Evolutionary conservation across 2,113 vertebrate genomes (phyloP), one percentile per base, ranked within the genome.

Genomic region (Grallaria varia): DNA sequence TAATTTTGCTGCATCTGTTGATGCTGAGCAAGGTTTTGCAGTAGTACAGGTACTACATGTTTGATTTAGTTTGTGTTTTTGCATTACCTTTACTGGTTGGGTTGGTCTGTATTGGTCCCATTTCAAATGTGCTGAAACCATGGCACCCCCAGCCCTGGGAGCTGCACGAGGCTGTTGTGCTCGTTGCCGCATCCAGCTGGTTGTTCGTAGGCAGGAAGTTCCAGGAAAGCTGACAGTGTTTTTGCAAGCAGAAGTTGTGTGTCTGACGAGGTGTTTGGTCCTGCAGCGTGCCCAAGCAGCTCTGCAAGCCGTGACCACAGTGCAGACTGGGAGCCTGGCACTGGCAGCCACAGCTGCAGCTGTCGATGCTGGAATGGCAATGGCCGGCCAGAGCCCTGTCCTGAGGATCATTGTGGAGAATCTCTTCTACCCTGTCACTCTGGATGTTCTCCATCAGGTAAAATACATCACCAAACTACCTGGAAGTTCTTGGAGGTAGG

Each of bases 381-480:
- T 98, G 96, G 95, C 98, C 0, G 98, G 98, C 7, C 98, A 99
- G 67, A 99, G 99, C 95, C 98, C 99, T 0, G 99, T 99, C 59
- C 98, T 99, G 35, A 97, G 99, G 66, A 98, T 99, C 95, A 99
- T 99, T 42, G 99, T 99, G 95, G 99, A 99, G 94, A 99, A 99
- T 87, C 98, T 99, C 37, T 98, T 99, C 75, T 99, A 99, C 85
- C 99, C 99, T 0, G 99, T 99, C 88, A 99, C 99, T 30, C 96
- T 99, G 77, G 99, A 99, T 14, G 99, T 99, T 31, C 97, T 99
- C 30, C 99, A 99, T 88, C 99, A 99, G 99, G 99, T 99, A 96
- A 85, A 95, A 64, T 25, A 14, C 1, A 1, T 33, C 0, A 0
- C 16, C 5, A 4, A 37, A 12, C 18, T 30, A 47, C 47, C 64